Evolutionary conservation across 2,797 vertebrate genomes (phyloP).

Genomic region (Sciurus carolinensis): DNA sequence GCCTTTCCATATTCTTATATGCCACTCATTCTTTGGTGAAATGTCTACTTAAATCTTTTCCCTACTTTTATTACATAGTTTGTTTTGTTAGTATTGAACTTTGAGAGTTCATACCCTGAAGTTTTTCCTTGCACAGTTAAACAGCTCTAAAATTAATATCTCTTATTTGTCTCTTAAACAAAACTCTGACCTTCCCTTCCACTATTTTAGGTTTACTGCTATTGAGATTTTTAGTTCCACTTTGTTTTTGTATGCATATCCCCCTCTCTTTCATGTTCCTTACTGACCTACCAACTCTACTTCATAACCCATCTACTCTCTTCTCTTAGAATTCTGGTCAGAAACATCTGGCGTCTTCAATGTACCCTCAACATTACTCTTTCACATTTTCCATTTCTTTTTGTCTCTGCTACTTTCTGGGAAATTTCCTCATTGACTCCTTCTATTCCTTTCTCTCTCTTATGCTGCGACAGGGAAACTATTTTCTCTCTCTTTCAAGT

Average conservation of each 20-base stretch:
- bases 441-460: background rate
- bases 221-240: background rate
- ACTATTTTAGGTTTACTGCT: background rate
- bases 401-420: background rate
- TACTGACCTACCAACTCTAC: too few relatives aligned
- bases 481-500: background rate
- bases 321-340: background rate
- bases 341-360: background rate
- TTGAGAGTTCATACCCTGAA: background rate
- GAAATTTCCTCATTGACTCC: background rate
- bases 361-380: background rate
- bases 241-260: background rate
- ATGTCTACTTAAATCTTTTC: background rate
- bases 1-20: background rate
- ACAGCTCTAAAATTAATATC: background rate
- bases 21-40: background rate
- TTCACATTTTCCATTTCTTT: background rate
- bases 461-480: background rate
- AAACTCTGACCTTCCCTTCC: background rate
- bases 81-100: background rate
- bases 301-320: background rate
- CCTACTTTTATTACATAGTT: background rate
- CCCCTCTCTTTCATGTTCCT: background rate
- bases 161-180: background rate
- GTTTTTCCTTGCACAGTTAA: background rate